phyloP scores from a whole-genome alignment of 2,888 invertebrate species.

The Drosophila percnosoma region DNA sequence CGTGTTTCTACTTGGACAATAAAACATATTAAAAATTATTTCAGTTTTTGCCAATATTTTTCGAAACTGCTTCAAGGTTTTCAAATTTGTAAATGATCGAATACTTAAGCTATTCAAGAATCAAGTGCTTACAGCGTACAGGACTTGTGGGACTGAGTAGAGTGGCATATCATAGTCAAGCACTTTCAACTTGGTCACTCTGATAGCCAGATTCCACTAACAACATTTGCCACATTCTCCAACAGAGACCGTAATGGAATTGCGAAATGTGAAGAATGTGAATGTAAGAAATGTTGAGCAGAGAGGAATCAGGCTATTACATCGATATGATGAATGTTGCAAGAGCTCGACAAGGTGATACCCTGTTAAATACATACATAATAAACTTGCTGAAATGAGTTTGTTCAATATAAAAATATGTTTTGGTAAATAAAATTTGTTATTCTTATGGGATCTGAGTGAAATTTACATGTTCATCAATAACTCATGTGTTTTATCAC shows the following conservation, averaged over 20 bases:
- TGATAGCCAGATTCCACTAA: neutral
- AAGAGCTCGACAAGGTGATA: neutral
- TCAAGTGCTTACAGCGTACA: accelerated
- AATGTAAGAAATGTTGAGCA: neutral
- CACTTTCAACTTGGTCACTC: neutral
- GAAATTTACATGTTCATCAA: neutral
- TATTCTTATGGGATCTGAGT: neutral
- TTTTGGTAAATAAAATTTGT: neutral
- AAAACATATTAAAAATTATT: neutral
- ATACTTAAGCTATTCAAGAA: neutral
- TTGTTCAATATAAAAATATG: neutral
- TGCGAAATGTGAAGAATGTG: neutral
- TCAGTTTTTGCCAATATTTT: neutral
- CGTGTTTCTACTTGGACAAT: neutral
- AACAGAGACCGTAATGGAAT: neutral
- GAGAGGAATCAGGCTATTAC: neutral
- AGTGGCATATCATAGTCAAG: neutral
- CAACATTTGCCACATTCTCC: neutral
- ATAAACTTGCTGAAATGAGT: neutral
- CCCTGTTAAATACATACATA: neutral
- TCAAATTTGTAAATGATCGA: neutral
- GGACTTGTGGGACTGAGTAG: neutral
- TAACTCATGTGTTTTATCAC: too few relatives aligned
- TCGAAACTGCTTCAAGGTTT: neutral
- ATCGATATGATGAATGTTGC: neutral